A percentile compares a stretch with the other conserved stretches of the same genome.
Conservation (phyloP, 2,797 vertebrate species). For the Tapirus indicus region DNA sequence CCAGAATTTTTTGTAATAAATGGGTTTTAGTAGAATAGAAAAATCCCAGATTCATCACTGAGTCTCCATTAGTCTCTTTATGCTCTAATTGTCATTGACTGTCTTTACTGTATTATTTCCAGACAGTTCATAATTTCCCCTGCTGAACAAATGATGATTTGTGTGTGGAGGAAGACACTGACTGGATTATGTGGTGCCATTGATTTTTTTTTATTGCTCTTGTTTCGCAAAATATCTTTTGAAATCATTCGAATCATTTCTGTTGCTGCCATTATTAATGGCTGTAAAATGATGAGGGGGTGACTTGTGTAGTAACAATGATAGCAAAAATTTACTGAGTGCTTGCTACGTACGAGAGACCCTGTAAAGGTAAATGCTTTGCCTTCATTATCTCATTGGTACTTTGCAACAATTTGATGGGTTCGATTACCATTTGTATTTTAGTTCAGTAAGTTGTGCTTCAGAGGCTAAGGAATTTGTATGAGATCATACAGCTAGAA, state of each 20-base stretch:
- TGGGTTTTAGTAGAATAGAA: slow-evolving; percentile 72
- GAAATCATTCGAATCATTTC: slow-evolving; percentile 43
- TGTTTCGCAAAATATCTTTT: slow-evolving; percentile 64
- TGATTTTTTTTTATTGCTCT: slow-evolving; percentile 80
- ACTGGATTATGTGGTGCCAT: slow-evolving; percentile 71
- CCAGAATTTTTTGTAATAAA: slow-evolving; percentile 84
- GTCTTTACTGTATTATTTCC: slow-evolving; percentile 85
- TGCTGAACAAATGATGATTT: slow-evolving; percentile 84
- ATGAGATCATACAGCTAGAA: background rate
- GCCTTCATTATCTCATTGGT: background rate
- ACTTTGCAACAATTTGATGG: background rate
- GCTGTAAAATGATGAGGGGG: background rate
- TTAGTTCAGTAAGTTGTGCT: background rate
- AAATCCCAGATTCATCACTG: slow-evolving; percentile 64
- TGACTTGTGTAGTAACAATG: background rate
- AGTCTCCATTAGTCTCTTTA: slow-evolving; percentile 77
- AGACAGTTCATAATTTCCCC: slow-evolving; percentile 82
- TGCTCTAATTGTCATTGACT: slow-evolving; percentile 80
- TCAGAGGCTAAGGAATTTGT: background rate
- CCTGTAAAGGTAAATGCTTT: background rate
- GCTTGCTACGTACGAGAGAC: background rate
- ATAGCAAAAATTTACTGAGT: background rate
- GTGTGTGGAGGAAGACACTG: slow-evolving; percentile 71
- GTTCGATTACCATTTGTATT: background rate
- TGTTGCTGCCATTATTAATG: slow-evolving; percentile 39